Base-by-base conservation (phyloP, 2,888 invertebrate species). In the Lasioglossum vierecki region DNA sequence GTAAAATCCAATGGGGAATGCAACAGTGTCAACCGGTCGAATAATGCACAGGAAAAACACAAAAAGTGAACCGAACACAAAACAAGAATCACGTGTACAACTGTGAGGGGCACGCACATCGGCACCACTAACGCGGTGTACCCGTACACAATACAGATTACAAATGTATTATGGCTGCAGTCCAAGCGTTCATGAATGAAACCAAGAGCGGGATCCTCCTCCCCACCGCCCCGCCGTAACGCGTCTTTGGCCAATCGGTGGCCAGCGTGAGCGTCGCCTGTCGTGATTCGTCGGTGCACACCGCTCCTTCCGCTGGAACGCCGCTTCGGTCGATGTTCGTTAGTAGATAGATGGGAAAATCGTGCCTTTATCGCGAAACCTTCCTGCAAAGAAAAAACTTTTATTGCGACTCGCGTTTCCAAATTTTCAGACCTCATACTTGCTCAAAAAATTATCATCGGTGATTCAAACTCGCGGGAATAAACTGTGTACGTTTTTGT, bases 171-270 rank as follows among this genome's bases (percentile, higher is more conserved):
- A 92, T 91, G 92, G 92, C 93, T 89, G 91, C 91, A 88, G 85
- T 89, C 88, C 90, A 91, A 91, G 88, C 91, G 92, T 93, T 94
- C 94, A 94, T 94, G 94, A 94, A 94, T 94, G 94, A 94, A 94
- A 94, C 94, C 93, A 91, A 93, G 88, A 92, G 92, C 93, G 92
- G 80, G 76, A 35, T 68, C 44, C 30, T 30, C 60, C 83, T 74
- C 83, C 87, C 83, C 81, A 35, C 78, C 35, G 35, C n/a, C 76
- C 70, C 79, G 26, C n/a, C n/a, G 1, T 4, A 18, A n/a, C 26
- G 8, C 49, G 68, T 9, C 46, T 35, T 46, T 22, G 60, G 13
- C 87, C 87, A 87, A 87, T 87, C 68, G 2, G n/a, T 13, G 57
- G 6, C 44, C 6, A 13, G n/a, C 44, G 18, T 66, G 22, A 2